phyloP scores from a whole-genome alignment of 2,797 vertebrate species.

The Enteromius mattozi region DNA sequence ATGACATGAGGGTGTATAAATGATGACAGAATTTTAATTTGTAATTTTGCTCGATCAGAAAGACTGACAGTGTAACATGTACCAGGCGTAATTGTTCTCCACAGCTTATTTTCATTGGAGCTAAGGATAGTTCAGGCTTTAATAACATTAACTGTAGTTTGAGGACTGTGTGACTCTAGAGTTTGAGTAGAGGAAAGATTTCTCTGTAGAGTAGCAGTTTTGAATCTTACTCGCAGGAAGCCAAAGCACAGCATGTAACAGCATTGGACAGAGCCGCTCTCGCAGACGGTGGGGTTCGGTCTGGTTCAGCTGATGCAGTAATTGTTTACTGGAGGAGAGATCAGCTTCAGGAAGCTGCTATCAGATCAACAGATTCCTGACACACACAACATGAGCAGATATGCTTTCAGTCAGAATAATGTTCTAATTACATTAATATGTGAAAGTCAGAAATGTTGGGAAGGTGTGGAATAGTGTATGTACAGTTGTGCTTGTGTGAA shows the following conservation, averaged over 20 bases:
- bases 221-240: neutral
- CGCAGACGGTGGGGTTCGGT: neutral
- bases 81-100: constrained; percentile 69
- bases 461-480: neutral
- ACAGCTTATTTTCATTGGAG: constrained; percentile 73
- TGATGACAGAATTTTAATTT: neutral
- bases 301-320: constrained; percentile 22
- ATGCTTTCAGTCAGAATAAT: constrained; percentile 67
- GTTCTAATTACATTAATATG: constrained; percentile 47
- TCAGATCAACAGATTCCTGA: constrained; percentile 76
- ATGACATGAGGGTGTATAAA: constrained; percentile 10
- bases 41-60: neutral
- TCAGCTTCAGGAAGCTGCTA: constrained; percentile 74
- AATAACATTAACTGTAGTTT: constrained; percentile 74
- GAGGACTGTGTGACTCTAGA: constrained; percentile 65
- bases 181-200: constrained; percentile 8
- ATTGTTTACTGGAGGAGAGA: constrained; percentile 32
- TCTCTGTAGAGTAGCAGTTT: neutral
- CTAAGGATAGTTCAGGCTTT: constrained; percentile 63
- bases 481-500: neutral
- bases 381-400: constrained; percentile 71
- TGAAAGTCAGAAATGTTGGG: neutral
- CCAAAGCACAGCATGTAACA: constrained; percentile 12
- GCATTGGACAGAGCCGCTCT: neutral
- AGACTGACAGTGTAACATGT: constrained; percentile 53